Conservation (phyloP, 2,113 vertebrate species). For the Malurus melanocephalus region DNA sequence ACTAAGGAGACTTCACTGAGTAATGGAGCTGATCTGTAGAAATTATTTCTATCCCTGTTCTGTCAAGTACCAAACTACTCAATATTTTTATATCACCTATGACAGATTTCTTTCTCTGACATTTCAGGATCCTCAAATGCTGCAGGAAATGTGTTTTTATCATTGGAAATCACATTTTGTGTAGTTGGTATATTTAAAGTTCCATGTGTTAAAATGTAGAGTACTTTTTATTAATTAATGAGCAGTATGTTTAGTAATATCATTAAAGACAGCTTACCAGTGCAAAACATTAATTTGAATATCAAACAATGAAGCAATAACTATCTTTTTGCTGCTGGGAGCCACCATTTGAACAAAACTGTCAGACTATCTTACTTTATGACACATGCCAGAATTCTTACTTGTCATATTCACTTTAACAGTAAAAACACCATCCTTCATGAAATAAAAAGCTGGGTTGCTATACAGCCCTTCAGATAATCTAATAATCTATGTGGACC, state of each 20-base stretch:
- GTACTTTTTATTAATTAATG: background rate
- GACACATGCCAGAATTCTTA: background rate
- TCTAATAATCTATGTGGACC: background rate
- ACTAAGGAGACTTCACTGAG: background rate
- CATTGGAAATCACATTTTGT: background rate
- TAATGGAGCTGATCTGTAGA: background rate
- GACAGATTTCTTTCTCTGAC: constrained; percentile 2
- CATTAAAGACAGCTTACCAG: background rate
- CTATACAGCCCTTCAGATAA: background rate
- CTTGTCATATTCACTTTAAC: background rate
- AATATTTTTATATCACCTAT: background rate
- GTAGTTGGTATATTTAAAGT: background rate
- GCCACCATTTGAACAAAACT: background rate
- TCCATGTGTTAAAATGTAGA: background rate
- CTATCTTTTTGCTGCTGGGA: background rate
- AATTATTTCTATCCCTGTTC: background rate
- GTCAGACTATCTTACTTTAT: background rate
- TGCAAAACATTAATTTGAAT: constrained; percentile 5
- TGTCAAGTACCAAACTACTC: background rate
- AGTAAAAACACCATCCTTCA: background rate
- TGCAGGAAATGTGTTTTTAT: background rate
- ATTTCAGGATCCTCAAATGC: background rate
- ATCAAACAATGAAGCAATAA: background rate
- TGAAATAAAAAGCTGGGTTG: background rate
- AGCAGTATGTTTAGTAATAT: background rate